Percentiles rank a stretch among this genome's conserved stretches.
Evolutionary conservation across 2,797 vertebrate species (phyloP).

Genomic region (Enteromius treurensis): DNA sequence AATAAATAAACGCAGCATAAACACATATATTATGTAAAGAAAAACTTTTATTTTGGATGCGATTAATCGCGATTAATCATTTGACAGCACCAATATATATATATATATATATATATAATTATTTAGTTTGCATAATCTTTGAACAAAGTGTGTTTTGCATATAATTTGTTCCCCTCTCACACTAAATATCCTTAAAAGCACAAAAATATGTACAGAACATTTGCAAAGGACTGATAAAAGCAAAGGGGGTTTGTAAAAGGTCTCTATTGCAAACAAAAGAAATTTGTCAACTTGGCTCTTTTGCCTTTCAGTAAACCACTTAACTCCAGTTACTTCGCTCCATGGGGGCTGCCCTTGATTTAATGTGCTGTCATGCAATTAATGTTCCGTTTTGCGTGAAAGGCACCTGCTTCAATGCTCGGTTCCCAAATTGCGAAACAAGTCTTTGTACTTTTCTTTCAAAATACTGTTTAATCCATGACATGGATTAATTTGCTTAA

Average conservation of each 20-base stretch:
- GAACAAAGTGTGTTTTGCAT: background rate
- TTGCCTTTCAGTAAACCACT: constrained; percentile 17
- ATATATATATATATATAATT: too few relatives aligned
- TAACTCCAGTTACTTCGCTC: constrained; percentile 26
- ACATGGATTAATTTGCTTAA: constrained; percentile 31
- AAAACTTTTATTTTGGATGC: too few relatives aligned
- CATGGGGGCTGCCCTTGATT: constrained; percentile 25
- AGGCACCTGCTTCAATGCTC: constrained; percentile 32
- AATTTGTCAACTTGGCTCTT: constrained; percentile 15
- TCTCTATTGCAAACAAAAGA: constrained; percentile 6
- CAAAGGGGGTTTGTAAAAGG: background rate
- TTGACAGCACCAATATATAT: too few relatives aligned
- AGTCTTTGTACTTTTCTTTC: constrained; percentile 21
- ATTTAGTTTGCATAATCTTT: background rate
- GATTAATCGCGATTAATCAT: too few relatives aligned
- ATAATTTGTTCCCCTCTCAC: too few relatives aligned
- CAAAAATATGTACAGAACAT: background rate
- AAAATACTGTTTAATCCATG: constrained; percentile 37
- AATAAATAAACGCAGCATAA: too few relatives aligned
- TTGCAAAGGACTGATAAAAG: constrained; percentile 2
- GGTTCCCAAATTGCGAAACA: constrained; percentile 13
- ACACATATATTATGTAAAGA: too few relatives aligned
- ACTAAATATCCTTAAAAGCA: background rate
- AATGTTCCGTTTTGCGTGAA: constrained; percentile 34
- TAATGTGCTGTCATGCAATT: constrained; percentile 30